phyloP scores from a whole-genome alignment of 2,113 vertebrate genomes.

The Bungarus multicinctus region DNA sequence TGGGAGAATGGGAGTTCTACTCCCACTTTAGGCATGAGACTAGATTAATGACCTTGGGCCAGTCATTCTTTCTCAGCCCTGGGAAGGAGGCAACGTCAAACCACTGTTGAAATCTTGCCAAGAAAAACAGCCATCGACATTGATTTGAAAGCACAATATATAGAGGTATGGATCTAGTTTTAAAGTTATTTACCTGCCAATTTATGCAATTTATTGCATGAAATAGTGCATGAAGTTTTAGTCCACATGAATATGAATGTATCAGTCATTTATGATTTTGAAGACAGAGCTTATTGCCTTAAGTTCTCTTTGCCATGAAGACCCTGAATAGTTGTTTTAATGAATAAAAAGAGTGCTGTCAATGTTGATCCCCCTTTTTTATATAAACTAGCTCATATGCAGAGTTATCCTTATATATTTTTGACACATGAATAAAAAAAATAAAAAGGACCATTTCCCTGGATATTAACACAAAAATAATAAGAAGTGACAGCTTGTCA shows the following conservation, averaged over 20 bases:
- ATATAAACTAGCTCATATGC: too few relatives aligned
- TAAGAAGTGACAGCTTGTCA: conserved; percentile 1
- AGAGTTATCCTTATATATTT: neutral
- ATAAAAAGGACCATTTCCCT: neutral
- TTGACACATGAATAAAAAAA: neutral
- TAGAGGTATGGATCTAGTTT: neutral
- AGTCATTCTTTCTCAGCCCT: neutral
- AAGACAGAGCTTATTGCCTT: neutral
- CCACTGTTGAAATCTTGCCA: neutral
- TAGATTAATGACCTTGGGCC: neutral
- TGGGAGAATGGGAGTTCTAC: too few relatives aligned
- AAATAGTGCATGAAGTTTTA: neutral
- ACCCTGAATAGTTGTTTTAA: neutral
- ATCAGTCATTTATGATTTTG: neutral
- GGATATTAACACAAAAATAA: neutral
- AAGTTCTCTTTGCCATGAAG: neutral
- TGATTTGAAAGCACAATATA: neutral
- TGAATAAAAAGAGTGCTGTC: neutral
- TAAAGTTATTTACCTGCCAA: neutral
- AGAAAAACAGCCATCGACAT: neutral
- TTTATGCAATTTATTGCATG: neutral
- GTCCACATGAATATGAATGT: neutral
- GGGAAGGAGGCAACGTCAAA: neutral
- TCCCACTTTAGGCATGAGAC: neutral
- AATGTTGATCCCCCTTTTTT: neutral